Evolutionary conservation across 2,888 invertebrate genomes (phyloP).

Genomic region (Malacosoma neustria): DNA sequence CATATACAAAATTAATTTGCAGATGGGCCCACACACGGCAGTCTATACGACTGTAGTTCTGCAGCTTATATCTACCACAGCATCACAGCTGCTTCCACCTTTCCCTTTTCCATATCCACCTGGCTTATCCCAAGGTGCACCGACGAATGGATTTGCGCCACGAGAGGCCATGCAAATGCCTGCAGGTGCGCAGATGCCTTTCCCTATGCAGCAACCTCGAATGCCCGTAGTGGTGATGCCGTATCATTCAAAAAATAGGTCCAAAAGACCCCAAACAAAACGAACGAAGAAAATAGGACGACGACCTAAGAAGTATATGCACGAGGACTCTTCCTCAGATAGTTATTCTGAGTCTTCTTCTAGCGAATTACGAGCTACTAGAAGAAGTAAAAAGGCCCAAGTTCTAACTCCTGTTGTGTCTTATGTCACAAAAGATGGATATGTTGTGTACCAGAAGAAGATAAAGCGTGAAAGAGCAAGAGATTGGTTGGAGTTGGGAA

Average conservation of each 20-base stretch:
- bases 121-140: conserved; percentile 5
- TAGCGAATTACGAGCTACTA: conserved; percentile 10
- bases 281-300: conserved; percentile 13
- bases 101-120: conserved; percentile 11
- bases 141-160: conserved; percentile 14
- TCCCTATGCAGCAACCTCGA: conserved; percentile 27
- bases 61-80: background rate
- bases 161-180: conserved; percentile 13
- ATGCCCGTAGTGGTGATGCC: conserved; percentile 54
- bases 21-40: background rate
- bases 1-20: background rate
- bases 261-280: conserved; percentile 7
- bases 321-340: conserved; percentile 16
- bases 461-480: conserved; percentile 48
- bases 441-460: conserved; percentile 56
- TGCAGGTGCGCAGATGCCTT: conserved; percentile 16
- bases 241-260: conserved; percentile 28
- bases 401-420: conserved; percentile 57
- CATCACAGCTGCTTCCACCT: conserved; percentile 10
- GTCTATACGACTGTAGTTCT: background rate
- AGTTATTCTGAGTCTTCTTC: conserved; percentile 8
- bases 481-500: conserved; percentile 45
- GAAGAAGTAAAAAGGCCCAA: conserved; percentile 22
- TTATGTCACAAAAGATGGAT: conserved; percentile 53
- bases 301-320: conserved; percentile 12